A percentile compares a stretch with the other conserved stretches of the same genome.
phyloP scores from a whole-genome alignment of 1,140 invertebrate genomes.

The Ostrea denselamellosa region DNA sequence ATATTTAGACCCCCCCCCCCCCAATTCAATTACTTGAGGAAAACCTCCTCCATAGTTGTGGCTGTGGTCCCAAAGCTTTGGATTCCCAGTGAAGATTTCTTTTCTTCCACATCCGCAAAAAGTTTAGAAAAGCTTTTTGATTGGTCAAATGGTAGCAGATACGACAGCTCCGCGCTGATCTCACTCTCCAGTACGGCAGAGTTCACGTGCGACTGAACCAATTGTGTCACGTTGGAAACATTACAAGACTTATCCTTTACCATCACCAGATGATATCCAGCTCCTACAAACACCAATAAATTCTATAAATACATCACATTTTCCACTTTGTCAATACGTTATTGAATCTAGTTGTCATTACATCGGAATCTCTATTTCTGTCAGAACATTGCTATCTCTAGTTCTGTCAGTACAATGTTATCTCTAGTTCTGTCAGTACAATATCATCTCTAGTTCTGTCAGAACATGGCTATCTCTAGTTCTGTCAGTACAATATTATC shows the following conservation, averaged over 20 bases:
- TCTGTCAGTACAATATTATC: too few relatives aligned
- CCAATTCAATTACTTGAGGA: constrained; percentile 84
- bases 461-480: too few relatives aligned
- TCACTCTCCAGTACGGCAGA: constrained; percentile 72
- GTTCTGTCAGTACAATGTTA: too few relatives aligned
- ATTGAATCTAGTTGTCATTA: too few relatives aligned
- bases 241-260: constrained; percentile 80
- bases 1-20: too few relatives aligned
- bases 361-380: too few relatives aligned
- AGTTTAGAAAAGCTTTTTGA: constrained; percentile 78
- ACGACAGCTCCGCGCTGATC: constrained; percentile 75
- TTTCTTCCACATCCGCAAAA: constrained; percentile 84
- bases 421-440: too few relatives aligned
- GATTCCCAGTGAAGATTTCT: constrained; percentile 83
- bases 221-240: constrained; percentile 73
- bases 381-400: too few relatives aligned
- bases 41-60: constrained; percentile 92
- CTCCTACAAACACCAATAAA: constrained; percentile 63
- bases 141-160: constrained; percentile 76
- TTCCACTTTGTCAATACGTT: too few relatives aligned
- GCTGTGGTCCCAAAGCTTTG: constrained; percentile 88
- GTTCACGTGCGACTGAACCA: constrained; percentile 66
- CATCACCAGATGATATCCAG: constrained; percentile 76
- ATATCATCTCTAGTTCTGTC: too few relatives aligned
- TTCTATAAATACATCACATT: too few relatives aligned